Base-by-base conservation (phyloP, 2,888 invertebrate species). In the Phasia obesa region DNA sequence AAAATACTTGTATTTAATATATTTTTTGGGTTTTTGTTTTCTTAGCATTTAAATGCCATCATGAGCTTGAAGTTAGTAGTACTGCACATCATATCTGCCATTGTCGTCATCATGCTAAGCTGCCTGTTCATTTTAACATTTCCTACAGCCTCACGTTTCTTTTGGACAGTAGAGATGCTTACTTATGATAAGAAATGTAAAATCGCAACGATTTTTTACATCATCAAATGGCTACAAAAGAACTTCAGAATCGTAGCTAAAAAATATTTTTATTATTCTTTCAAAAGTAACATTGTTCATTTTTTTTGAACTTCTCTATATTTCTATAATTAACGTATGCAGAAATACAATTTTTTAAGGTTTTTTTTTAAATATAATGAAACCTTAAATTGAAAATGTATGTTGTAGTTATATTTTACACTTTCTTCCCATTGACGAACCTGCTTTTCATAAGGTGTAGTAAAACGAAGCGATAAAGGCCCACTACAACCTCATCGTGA, bases 101-200 rank as follows among this genome's bases (percentile, higher is more conserved):
- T 77, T 65, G 73, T 77, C 84, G 55, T 75, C 76, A 81, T 71
- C 84, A 59, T 70, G 11, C 11, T 55, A n/a, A n/a, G 60, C 11
- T 55, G 60, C 25, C 38, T 83, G 81, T 76, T 86, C 87, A 88
- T 87, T 88, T 88, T 44, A 53, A 53, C 60, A 87, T 88, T 88
- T 88, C 87, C 89, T 89, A 88, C 89, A 88, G 89, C 90, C 88
- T 89, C 90, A 89, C 89, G 89, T 90, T 90, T 87, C 70, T 76
- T 79, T 81, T 75, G 84, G 86, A 86, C 85, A 85, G 84, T 84
- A 84, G 84, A 88, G 88, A 88, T 88, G 87, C 88, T 88, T 88
- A 88, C 89, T 88, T 88, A 86, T 87, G 88, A 88, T 88, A 88
- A 86, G 75, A 75, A 74, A 77, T 78, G 51, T 51, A 71, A 81